These are phyloP conservation scores for Poeciliopsis turrubarensis DNA, from an alignment of 2,113 vertebrate genomes.

Conservation along the genomic window DNA sequence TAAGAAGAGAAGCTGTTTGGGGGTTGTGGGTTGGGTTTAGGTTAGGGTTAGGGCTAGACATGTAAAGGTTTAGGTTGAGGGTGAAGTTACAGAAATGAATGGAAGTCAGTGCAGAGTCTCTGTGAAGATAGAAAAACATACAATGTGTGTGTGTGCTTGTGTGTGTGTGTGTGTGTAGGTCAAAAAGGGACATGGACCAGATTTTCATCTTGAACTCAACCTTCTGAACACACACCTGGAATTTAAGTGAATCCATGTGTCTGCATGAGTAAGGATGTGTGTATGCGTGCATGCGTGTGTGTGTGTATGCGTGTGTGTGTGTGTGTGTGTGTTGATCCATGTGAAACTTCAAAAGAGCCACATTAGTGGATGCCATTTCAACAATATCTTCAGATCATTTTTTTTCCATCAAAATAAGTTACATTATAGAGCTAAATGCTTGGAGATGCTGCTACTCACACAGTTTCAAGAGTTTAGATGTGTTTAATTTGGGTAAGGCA, in stretches of 20 bases:
- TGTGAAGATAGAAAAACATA: no score
- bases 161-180: constrained; percentile 34
- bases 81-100: no score
- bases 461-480: constrained; percentile 23
- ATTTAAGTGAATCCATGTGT: constrained; percentile 67
- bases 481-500: constrained; percentile 34
- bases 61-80: no score
- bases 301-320: neutral
- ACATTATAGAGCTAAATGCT: constrained; percentile 21
- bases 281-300: neutral
- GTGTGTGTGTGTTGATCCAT: neutral
- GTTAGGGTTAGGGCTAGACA: no score
- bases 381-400: constrained; percentile 31
- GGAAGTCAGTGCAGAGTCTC: no score
- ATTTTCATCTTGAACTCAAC: constrained; percentile 72
- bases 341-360: constrained; percentile 20
- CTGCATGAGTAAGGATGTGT: neutral
- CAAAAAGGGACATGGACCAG: constrained; percentile 66
- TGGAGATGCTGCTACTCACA: constrained; percentile 8
- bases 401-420: constrained; percentile 31
- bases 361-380: constrained; percentile 10
- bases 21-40: no score
- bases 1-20: no score
- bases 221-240: constrained; percentile 63
- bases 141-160: constrained; percentile 29